Conservation (phyloP, 2,797 vertebrate genomes). For the Propithecus deckenii region DNA sequence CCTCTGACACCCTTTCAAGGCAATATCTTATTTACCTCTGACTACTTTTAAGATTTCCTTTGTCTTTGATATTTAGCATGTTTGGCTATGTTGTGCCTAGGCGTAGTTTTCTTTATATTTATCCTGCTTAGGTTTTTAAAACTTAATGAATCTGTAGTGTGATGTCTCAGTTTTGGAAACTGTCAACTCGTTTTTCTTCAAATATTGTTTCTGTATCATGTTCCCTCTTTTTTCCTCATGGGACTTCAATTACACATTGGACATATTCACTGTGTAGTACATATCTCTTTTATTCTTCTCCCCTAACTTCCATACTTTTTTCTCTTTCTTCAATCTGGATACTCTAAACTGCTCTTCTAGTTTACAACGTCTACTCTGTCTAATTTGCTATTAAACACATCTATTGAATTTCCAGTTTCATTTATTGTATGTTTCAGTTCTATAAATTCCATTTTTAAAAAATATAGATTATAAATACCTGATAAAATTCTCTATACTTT, state of each 20-base stretch:
- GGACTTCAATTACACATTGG: background rate
- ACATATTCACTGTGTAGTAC: background rate
- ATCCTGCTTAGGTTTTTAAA: background rate
- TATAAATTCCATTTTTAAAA: background rate
- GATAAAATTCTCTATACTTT: background rate
- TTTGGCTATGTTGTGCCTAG: background rate
- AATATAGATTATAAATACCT: background rate
- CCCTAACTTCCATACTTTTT: background rate
- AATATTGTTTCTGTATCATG: background rate
- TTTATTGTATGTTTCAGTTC: background rate
- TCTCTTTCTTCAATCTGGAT: background rate
- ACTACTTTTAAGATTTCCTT: background rate
- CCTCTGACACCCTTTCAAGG: background rate
- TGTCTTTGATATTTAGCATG: background rate
- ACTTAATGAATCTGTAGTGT: slow-evolving; percentile 16
- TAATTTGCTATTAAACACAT: background rate
- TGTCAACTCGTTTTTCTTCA: slow-evolving; percentile 11
- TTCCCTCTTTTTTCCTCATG: background rate
- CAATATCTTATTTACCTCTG: background rate
- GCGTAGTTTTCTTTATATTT: background rate
- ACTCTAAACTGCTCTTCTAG: background rate
- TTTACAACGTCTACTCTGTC: background rate
- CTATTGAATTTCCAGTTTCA: background rate
- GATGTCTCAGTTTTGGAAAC: background rate
- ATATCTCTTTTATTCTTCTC: background rate